Evolutionary conservation across 2,888 invertebrate genomes (phyloP).

Genomic region (Glyphotaelius pellucidus): DNA sequence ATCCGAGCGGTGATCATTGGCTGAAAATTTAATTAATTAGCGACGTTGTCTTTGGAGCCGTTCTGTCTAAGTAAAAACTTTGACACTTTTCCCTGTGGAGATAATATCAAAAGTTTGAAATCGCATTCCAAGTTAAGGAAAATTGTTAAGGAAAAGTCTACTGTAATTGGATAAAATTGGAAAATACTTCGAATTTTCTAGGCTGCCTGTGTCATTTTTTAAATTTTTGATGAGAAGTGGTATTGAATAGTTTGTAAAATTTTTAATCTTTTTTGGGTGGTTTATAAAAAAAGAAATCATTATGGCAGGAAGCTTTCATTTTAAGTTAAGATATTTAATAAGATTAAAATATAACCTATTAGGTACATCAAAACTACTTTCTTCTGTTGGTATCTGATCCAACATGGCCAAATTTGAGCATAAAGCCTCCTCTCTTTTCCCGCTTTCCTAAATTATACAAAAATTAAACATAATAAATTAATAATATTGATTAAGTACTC

Average conservation of each 20-base stretch:
- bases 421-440: not conserved
- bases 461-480: not conserved
- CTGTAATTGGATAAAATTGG: conserved; percentile 64
- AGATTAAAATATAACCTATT: not conserved
- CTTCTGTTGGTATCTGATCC: not conserved
- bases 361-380: not conserved
- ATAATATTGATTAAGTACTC: too few species aligned
- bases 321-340: too few species aligned
- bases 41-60: conserved; percentile 53
- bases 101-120: conserved; percentile 64
- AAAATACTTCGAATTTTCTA: conserved; percentile 56
- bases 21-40: conserved; percentile 64
- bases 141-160: conserved; percentile 60
- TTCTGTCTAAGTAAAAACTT: conserved; percentile 58
- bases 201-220: conserved; percentile 34
- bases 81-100: conserved; percentile 61
- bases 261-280: not conserved
- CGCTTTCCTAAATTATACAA: not conserved
- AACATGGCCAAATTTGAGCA: not conserved
- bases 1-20: conserved; percentile 26
- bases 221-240: conserved; percentile 6
- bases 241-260: conserved; percentile 31
- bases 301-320: not conserved
- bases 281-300: not conserved
- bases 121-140: conserved; percentile 64